Evolutionary conservation across 2,888 invertebrate genomes (phyloP).

Genomic region (Leistus spinibarbis): DNA sequence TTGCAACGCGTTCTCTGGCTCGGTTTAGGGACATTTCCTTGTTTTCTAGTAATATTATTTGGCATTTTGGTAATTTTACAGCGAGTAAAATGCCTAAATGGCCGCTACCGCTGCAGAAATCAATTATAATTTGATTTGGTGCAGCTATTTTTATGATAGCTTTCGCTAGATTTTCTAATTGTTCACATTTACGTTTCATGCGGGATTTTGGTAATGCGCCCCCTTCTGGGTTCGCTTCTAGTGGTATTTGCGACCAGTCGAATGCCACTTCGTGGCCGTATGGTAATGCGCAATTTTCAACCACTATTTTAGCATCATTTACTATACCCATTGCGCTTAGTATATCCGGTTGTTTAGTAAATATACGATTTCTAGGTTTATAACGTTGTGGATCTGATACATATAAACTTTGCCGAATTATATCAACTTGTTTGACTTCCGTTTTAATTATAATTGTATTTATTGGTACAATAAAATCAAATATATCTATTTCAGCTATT

Average conservation of each 20-base stretch:
- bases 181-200: slow-evolving; percentile 79
- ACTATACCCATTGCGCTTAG: slow-evolving; percentile 64
- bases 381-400: slow-evolving; percentile 79
- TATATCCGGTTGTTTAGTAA: slow-evolving; percentile 78
- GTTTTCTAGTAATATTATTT: slow-evolving; percentile 85
- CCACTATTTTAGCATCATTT: slow-evolving; percentile 57
- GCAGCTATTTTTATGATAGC: slow-evolving; percentile 75
- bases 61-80: slow-evolving; percentile 75
- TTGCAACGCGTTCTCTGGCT: slow-evolving; percentile 72
- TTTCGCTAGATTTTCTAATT: slow-evolving; percentile 81
- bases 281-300: slow-evolving; percentile 52
- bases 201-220: slow-evolving; percentile 80
- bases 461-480: slow-evolving; percentile 21
- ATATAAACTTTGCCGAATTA: slow-evolving; percentile 70
- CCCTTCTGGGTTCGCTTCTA: slow-evolving; percentile 75
- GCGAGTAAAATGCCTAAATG: slow-evolving; percentile 90
- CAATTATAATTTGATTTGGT: slow-evolving; percentile 76
- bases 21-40: slow-evolving; percentile 83
- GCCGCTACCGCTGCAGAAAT: slow-evolving; percentile 94
- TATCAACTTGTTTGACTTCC: slow-evolving; percentile 40
- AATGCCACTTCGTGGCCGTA: slow-evolving; percentile 59
- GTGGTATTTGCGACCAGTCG: slow-evolving; percentile 75
- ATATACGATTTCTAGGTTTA: slow-evolving; percentile 73
- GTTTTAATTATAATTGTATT: slow-evolving; percentile 17
- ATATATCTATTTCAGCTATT: slow-evolving; percentile 44